Percentiles rank a stretch among this genome's conserved stretches.
Evolutionary conservation across 2,797 vertebrate genomes (phyloP).

Genomic region (Falco novaeseelandiae): DNA sequence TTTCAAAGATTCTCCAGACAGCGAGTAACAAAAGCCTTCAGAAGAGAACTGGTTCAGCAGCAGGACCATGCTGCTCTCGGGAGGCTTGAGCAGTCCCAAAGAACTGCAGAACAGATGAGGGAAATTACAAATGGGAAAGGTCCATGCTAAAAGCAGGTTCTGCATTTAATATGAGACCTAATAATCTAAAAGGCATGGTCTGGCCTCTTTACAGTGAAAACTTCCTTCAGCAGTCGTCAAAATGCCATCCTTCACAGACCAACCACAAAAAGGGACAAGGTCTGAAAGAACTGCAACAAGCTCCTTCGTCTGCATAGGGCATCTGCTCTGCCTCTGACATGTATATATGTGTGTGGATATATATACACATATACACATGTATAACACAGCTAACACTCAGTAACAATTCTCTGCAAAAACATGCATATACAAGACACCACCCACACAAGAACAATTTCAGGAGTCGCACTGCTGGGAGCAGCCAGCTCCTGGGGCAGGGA

Average conservation of each 20-base stretch:
- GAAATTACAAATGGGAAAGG: neutral
- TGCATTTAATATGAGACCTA: neutral
- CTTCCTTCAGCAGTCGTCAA: neutral
- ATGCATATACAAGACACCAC: rapidly evolving
- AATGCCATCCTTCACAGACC: neutral
- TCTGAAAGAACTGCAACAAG: neutral
- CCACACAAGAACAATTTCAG: neutral
- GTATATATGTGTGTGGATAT: too few relatives aligned
- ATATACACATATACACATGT: too few relatives aligned
- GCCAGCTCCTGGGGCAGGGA: neutral
- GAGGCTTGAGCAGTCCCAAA: neutral
- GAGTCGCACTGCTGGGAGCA: neutral
- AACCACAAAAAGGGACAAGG: neutral
- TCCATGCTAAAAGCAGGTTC: neutral
- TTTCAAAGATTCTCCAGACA: neutral
- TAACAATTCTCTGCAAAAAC: neutral
- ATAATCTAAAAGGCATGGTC: neutral
- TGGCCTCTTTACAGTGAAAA: neutral
- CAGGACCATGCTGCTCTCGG: neutral
- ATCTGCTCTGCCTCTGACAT: neutral
- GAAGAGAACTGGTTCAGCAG: neutral
- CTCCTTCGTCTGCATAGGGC: rapidly evolving
- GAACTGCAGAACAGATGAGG: neutral
- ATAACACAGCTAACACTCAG: neutral
- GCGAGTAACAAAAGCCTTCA: neutral